Percentiles rank a stretch among this genome's conserved stretches.
Conservation (phyloP, 2,797 vertebrate genomes). For the Falco berigora region DNA sequence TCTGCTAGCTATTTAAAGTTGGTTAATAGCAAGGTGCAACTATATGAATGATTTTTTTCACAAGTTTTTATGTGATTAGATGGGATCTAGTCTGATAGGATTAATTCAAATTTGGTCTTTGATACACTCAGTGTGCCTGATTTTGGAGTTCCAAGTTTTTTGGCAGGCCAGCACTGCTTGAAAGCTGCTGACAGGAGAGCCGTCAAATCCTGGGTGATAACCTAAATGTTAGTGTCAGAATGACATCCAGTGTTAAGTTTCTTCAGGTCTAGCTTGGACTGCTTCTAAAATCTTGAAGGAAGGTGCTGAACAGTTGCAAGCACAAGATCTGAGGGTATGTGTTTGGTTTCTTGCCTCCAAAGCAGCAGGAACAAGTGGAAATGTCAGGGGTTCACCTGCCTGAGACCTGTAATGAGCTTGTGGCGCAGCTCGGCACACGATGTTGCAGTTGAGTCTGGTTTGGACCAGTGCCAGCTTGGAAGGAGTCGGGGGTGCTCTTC, state of each 20-base stretch:
- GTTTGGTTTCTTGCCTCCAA: neutral
- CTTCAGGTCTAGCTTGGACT: neutral
- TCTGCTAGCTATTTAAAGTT: neutral
- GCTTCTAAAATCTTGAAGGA: neutral
- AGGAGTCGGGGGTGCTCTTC: accelerated
- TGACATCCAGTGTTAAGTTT: neutral
- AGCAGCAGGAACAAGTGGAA: neutral
- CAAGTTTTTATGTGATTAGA: neutral
- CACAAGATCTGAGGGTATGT: neutral
- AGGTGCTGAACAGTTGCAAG: neutral
- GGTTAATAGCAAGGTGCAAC: neutral
- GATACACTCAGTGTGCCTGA: neutral
- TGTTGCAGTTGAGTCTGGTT: neutral
- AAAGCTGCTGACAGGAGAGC: neutral
- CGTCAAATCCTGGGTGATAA: neutral
- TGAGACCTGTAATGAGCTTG: neutral
- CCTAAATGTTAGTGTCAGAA: neutral
- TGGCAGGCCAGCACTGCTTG: neutral
- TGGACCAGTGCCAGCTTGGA: neutral
- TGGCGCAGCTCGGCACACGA: neutral
- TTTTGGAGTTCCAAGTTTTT: neutral
- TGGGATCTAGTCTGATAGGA: neutral
- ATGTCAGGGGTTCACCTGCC: neutral
- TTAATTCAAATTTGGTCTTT: neutral
- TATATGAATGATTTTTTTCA: neutral